Percentiles rank a stretch among this genome's conserved stretches.
Conservation (phyloP, 2,888 invertebrate species). For the Bruchidius siliquastri region DNA sequence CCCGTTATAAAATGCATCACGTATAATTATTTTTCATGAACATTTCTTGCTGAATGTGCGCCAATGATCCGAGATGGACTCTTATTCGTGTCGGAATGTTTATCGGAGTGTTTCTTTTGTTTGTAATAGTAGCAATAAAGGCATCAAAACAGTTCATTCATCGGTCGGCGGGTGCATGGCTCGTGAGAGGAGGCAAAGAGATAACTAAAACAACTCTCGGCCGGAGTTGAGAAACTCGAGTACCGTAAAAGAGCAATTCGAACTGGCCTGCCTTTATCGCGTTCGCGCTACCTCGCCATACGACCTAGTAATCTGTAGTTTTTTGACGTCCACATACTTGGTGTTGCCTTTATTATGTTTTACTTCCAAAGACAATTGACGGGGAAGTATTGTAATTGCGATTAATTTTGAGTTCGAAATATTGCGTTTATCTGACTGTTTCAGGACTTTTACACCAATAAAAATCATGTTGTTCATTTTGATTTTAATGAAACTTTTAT, state of each 20-base stretch:
- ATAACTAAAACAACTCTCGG: conserved; percentile 33
- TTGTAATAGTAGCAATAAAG: conserved; percentile 44
- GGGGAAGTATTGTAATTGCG: too few species aligned
- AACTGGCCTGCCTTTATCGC: conserved; percentile 5
- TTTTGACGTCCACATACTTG: too few species aligned
- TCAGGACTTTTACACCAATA: too few species aligned
- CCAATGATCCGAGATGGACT: background rate
- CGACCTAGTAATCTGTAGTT: background rate
- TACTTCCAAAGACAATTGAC: too few species aligned
- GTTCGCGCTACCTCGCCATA: background rate
- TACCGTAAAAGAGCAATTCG: conserved; percentile 32
- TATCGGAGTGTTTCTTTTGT: conserved; percentile 40
- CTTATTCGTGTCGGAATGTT: conserved; percentile 17
- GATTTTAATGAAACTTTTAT: too few species aligned
- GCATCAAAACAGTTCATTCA: conserved; percentile 45
- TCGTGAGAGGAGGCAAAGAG: conserved; percentile 33
- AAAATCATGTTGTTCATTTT: too few species aligned
- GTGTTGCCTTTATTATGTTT: too few species aligned
- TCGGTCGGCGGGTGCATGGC: conserved; percentile 26
- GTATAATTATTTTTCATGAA: background rate
- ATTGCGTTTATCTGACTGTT: too few species aligned
- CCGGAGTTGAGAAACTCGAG: conserved; percentile 40
- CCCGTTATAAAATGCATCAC: background rate
- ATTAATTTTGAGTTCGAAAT: too few species aligned
- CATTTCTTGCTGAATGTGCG: background rate